Base-by-base conservation (phyloP, 2,113 vertebrate species). In the Heterocephalus glaber region DNA sequence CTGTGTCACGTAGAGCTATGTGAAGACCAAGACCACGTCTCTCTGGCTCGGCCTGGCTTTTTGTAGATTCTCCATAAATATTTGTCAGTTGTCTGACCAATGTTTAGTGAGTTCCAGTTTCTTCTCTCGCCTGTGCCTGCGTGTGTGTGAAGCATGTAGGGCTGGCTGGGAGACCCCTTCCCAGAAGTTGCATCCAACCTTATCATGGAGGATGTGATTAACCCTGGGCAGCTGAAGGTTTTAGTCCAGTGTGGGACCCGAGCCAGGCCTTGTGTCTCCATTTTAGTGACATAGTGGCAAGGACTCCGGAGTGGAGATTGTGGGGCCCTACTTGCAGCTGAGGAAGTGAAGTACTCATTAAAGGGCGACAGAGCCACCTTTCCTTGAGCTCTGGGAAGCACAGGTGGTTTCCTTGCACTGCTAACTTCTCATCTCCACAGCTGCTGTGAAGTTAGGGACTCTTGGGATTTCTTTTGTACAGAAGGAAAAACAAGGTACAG, bases 51-150 rank as follows among this genome's bases (percentile, higher is more conserved):
- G 10, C 56, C 82, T 94, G 58, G 20, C 54, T 60, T 38, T 66
- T 66, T 22, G 26, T 49, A 47, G 74, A 82, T 88, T 95, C 35
- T 95, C 33, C 74, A 35, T 56, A 92, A 74, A 14, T 94, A 66
- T 58, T 81, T 94, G 33, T 72, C 89, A 61, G 72, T 91, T 82
- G 38, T 82, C 44, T 76, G 63, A 85, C 77, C 72, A 61, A 0
- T 49, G 41, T 65, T 80, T 70, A 60, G 30, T 44, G 52, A 80
- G 63, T 74, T 95, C 47, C 26, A 10, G 86, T 72, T 94, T 87
- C 91, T 92, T 38, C 70, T 86, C 61, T n/a, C 41, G 68, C 52
- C 0, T 24, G 12, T 49, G n/a, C 38, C 52, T 44, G 65, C 20
- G 33, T 85, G 61, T 61, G 66, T 94, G 11, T 76, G 28, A 60